phyloP scores from a whole-genome alignment of 2,888 invertebrate genomes.

The Druceiella hillmani region DNA sequence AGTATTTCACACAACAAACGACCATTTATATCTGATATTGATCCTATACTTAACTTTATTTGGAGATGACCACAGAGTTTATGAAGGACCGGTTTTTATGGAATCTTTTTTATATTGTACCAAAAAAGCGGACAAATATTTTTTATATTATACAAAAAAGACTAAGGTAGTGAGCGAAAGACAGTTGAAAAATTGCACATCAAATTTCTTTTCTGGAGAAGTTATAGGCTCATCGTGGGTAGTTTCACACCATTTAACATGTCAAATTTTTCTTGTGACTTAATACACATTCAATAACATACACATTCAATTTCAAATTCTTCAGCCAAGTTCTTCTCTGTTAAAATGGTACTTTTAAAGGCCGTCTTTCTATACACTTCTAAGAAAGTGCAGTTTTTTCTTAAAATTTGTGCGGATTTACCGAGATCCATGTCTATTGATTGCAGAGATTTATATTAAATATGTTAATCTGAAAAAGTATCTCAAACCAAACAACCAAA shows the following conservation, averaged over 20 bases:
- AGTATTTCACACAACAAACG: no score
- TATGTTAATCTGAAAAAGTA: constrained; percentile 26
- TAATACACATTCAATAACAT: no score
- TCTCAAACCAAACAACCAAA: constrained; percentile 26
- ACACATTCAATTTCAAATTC: no score
- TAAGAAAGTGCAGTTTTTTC: no score
- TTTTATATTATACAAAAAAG: background rate
- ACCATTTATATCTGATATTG: background rate
- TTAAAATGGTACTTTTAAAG: no score
- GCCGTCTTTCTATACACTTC: no score
- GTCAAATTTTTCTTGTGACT: background rate
- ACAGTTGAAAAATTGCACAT: background rate
- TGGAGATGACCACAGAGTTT: background rate
- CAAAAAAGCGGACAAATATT: background rate
- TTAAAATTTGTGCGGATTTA: constrained; percentile 22
- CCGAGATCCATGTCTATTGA: constrained; percentile 22
- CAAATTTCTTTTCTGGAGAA: no score
- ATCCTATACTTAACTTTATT: background rate
- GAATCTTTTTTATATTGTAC: background rate
- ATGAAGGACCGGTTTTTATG: background rate
- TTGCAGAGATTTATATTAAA: no score
- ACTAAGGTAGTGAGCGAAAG: background rate
- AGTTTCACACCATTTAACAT: background rate
- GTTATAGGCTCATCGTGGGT: background rate
- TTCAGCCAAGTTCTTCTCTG: no score